Evolutionary conservation across 2,888 invertebrate genomes (phyloP), one percentile per base, ranked within the genome.

Genomic region (Brachylomia viminalis): DNA sequence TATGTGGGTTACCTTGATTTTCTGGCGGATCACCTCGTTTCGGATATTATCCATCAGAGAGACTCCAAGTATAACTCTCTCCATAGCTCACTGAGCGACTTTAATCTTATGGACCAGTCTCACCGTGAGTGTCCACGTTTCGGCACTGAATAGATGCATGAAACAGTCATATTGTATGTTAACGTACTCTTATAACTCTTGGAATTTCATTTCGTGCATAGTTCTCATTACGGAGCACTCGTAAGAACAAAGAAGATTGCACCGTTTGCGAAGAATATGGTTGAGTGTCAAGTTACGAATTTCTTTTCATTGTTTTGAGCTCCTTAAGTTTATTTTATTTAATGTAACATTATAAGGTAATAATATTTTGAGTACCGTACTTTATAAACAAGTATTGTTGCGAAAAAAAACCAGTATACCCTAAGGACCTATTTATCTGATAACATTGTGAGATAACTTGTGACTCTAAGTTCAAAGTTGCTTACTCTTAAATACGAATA

Each of bases 221-320:
- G 65, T 54, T 64, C 20, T 65, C 23, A 30, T 20, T 71, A 73
- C n/a, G 45, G 27, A 72, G 54, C 17, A 23, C 42, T 33, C 20
- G 49, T 71, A n/a, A 5, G 33, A 82, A 38, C 47, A 38, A 65
- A 82, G 45, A 82, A 17, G 59, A 27, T 58, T 49, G 58, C 45
- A 69, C 45, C 15, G 17, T 42, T 67, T 45, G 27, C 23, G 7
- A 33, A 47, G n/a, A 67, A 62, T 64, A 45, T 42, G n/a, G 49
- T 33, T 49, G 33, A 49, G 15, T 45, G 49, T 13, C 2, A n/a
- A 68, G 7, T 68, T 20, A 56, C 30, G 27, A 62, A 23, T 72
- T 80, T 27, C 27, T 4, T n/a, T 6, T 15, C 33, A 65, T 45
- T 27, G 7, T 47, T 20, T 56, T 58, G 15, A 54, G 10, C n/a